Base-by-base conservation (phyloP, 23 tunicate species). In the Trididemnum clinides region DNA sequence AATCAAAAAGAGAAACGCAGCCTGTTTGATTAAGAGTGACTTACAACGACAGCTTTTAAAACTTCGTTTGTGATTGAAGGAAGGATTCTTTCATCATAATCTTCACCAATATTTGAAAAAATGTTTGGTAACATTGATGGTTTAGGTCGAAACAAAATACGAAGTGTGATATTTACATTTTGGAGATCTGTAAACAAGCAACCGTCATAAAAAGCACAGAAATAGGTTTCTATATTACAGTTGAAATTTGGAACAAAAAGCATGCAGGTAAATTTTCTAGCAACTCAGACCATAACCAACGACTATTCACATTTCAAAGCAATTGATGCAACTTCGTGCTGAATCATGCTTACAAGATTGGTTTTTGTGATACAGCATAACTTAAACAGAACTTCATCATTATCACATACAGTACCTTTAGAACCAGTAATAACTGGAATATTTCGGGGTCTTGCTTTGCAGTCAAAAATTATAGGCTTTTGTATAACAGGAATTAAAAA, bases 11-110 rank as follows among this genome's bases (percentile, higher is more conserved):
- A 15, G 15, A 7, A 44, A 7, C 15, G 12, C 54, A 44, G 15
- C 15, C 10, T 7, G 10, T 7, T 44, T 7, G 10, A 10, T 15
- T 7, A 44, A 44, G 15, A 44, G 54, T 15, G 4, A 32, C 90
- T 65, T 77, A 90, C 97, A 35, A 97, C 95, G 21, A 97, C 99
- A 12, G 99, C 86, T 86, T 97, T 97, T 38, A 97, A 87, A 73
- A 97, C 95, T 92, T 97, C 99, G 81, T 97, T 97, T 32, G 99
- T 97, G 83, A 97, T 97, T 0, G 99, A 97, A 12, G 99, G 99
- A 33, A 97, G 85, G 62, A 97, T 94, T 69, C 99, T 82, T 35
- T 97, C 99, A 64, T 97, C 99, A 79, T 97, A 97, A 76, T 97
- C 99, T 50, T 88, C 91, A 6, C 99, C 99, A 22, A 97, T 82